These are phyloP conservation scores for Lepidurus apus DNA, from an alignment of 1,140 invertebrate genomes.

Conservation along the genomic window DNA sequence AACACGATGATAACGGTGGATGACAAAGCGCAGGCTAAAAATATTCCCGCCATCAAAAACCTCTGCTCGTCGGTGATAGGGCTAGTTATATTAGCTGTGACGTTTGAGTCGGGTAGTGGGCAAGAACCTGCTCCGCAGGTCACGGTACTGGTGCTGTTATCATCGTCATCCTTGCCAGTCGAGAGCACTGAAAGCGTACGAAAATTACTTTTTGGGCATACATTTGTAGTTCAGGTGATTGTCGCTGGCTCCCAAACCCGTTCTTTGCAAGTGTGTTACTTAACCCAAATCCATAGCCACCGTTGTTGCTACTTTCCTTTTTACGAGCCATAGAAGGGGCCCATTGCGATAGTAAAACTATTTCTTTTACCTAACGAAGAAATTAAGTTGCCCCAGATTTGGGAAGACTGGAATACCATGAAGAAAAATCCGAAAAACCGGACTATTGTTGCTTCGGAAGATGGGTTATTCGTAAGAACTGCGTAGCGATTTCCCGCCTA, in stretches of 20 bases:
- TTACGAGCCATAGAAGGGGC: neutral
- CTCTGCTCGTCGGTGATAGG: constrained; percentile 66
- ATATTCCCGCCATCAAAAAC: constrained; percentile 84
- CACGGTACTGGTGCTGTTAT: neutral
- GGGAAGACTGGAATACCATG: constrained; percentile 90
- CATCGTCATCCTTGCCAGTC: constrained; percentile 19
- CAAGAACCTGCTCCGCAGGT: constrained; percentile 79
- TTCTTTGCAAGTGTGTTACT: constrained; percentile 49
- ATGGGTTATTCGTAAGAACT: constrained; percentile 63
- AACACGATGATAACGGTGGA: constrained; percentile 78
- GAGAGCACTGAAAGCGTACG: constrained; percentile 25
- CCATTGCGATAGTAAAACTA: neutral
- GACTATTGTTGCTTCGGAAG: constrained; percentile 81
- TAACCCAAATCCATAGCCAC: neutral
- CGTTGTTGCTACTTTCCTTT: neutral
- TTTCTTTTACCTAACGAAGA: constrained; percentile 75
- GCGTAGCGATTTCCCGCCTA: constrained; percentile 39
- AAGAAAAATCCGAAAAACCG: constrained; percentile 98
- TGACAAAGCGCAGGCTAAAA: constrained; percentile 74
- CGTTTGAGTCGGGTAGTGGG: constrained; percentile 47
- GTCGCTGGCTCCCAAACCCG: neutral
- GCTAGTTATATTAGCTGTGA: constrained; percentile 51
- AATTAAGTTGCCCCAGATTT: constrained; percentile 92
- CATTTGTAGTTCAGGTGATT: too few relatives aligned
- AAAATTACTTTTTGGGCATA: too few relatives aligned